Percentiles rank a stretch among this genome's conserved stretches.
Conservation (phyloP, 92 coral and sea anemone species). For the Parazoanthus darwini region DNA sequence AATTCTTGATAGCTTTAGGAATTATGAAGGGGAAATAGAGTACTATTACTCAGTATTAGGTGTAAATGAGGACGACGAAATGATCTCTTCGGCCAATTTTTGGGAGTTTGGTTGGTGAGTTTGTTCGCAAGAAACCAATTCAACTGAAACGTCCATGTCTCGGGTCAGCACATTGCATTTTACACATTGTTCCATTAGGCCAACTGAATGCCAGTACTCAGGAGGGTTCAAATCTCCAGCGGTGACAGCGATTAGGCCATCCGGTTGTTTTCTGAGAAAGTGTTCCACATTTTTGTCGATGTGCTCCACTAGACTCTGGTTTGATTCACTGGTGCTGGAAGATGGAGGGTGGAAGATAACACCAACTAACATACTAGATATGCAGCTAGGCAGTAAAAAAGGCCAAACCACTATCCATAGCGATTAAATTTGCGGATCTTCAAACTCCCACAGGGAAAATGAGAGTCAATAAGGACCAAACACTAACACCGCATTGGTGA, state of each 20-base stretch:
- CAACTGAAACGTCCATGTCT: constrained; percentile 16
- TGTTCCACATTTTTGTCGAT: neutral
- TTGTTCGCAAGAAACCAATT: constrained; percentile 35
- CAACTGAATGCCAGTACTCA: neutral
- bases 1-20: neutral
- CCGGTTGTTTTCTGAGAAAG: constrained; percentile 24
- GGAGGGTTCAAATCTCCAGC: constrained; percentile 33
- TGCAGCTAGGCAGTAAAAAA: constrained; percentile 40
- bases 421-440: too few species aligned
- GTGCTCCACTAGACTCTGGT: constrained; percentile 35
- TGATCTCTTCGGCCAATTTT: neutral
- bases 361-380: constrained; percentile 21
- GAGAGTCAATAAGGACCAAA: too few species aligned
- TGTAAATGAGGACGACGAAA: too few species aligned
- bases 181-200: constrained; percentile 9
- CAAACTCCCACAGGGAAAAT: too few species aligned
- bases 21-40: too few species aligned
- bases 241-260: constrained; percentile 35
- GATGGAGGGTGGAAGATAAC: constrained; percentile 45
- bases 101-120: neutral
- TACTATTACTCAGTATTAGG: too few species aligned
- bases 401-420: constrained; percentile 25
- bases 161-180: neutral
- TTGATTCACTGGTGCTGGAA: neutral
- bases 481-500: too few species aligned